These are phyloP conservation scores for Drosophila truncata DNA, from an alignment of 1,140 invertebrate genomes.

Conservation along the genomic window DNA sequence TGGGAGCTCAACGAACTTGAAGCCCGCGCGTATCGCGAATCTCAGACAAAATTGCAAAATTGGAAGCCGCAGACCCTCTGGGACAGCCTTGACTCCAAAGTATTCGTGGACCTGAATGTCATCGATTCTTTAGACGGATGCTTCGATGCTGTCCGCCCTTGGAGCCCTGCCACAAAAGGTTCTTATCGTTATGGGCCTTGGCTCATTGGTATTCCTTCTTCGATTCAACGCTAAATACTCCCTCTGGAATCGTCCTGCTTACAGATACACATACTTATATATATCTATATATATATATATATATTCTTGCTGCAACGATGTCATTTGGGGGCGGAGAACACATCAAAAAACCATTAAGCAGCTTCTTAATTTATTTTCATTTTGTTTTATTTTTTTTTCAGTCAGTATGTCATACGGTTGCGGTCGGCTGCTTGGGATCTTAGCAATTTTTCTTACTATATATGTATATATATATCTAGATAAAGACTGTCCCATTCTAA, in stretches of 20 bases:
- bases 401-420: conserved; percentile 46
- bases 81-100: conserved; percentile 50
- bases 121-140: conserved; percentile 34
- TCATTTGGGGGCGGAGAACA: conserved; percentile 24
- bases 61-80: conserved; percentile 26
- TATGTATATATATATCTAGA: neutral
- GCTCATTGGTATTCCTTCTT: conserved; percentile 39
- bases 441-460: neutral
- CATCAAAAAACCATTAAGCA: conserved; percentile 49
- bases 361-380: conserved; percentile 38
- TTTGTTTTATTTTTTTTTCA: neutral
- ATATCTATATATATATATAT: neutral
- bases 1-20: conserved; percentile 37
- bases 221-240: neutral
- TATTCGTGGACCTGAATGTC: conserved; percentile 58
- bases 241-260: neutral
- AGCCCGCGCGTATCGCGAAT: conserved; percentile 18
- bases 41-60: conserved; percentile 47
- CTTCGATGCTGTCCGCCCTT: conserved; percentile 11
- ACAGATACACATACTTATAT: neutral
- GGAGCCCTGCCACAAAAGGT: conserved; percentile 40
- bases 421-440: conserved; percentile 40
- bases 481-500: conserved; percentile 28
- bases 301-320: neutral
- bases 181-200: conserved; percentile 6